Base-by-base conservation (phyloP, 2,797 vertebrate species). In the Sphenodon punctatus region DNA sequence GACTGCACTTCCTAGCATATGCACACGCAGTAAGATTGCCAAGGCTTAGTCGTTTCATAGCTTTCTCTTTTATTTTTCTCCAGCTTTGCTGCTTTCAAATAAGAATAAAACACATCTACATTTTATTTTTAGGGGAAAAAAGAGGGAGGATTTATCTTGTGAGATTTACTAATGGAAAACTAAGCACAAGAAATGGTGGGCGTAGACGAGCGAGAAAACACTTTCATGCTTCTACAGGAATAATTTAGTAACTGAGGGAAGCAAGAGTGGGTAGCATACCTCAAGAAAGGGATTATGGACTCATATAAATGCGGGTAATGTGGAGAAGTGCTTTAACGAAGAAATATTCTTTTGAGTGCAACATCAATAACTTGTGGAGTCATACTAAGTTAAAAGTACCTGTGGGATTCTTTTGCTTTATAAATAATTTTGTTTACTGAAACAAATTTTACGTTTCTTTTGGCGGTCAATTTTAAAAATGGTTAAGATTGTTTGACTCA, bases 91-190 rank as follows among this genome's bases (percentile, higher is more conserved):
- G 23, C 64, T 82, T 19, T 79, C 72, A 82, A 77, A 58, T 10
- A 58, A 75, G 13, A 61, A 70, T 22, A 76, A 87, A 80, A 49
- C 19, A 69, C 64, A 84, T 86, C 75, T 8, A 38, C 56, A 36
- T 51, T 70, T 84, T 34, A 0, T 2, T 80, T 87, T 82, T 74
- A 85, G 75, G 76, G 86, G 41, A 32, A 10, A 45, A 76, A 75
- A 78, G 30, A 83, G 45, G 48, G 32, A 11, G 72, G 36, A 17
- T 27, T 90, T 82, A 36, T 39, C 16, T 72, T 75, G 74, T 8
- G 25, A 86, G 88, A 85, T 87, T 80, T 78, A 23, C 72, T 87
- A 87, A 87, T 84, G 56, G 60, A 87, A 85, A 88, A 66, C 77
- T 10, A 78, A 74, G 76, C 84, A 71, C 48, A 72, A 48, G 69